Conservation (phyloP, 2,888 invertebrate genomes). For the Hydrotaea cyrtoneurina region DNA sequence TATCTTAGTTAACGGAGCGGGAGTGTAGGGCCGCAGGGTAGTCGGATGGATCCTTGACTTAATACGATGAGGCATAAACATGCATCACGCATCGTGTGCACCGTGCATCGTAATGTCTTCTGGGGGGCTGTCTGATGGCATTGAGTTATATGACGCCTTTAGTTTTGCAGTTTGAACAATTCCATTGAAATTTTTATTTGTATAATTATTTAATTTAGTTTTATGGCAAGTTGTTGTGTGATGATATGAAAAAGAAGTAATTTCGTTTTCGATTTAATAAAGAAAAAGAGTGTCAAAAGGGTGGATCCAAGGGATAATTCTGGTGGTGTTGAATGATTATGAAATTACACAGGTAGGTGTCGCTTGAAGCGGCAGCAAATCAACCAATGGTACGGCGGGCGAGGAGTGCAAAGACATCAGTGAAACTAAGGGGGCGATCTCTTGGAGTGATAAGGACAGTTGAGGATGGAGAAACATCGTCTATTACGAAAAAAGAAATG, state of each 20-base stretch:
- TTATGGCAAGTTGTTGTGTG: conserved; percentile 39
- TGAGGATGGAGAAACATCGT: too few relatives aligned
- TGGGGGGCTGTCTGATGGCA: not conserved
- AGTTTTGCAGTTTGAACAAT: not conserved
- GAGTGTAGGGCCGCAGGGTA: not conserved
- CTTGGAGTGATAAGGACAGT: too few relatives aligned
- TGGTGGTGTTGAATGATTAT: not conserved
- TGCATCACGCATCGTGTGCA: conserved; percentile 13
- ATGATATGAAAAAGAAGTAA: not conserved
- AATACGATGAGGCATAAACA: conserved; percentile 11
- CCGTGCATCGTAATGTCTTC: not conserved
- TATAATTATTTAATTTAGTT: conserved; percentile 66
- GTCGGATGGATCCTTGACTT: not conserved
- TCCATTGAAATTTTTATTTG: conserved; percentile 55
- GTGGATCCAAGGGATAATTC: not conserved
- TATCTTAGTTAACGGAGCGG: not conserved
- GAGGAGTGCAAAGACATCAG: too few relatives aligned
- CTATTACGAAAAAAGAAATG: too few relatives aligned
- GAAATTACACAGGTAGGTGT: not conserved
- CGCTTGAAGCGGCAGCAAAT: too few relatives aligned
- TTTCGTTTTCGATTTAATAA: conserved; percentile 13
- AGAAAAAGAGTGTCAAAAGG: not conserved
- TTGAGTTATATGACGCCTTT: not conserved
- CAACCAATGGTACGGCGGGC: too few relatives aligned
- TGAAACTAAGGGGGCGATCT: too few relatives aligned